Base-by-base conservation (phyloP, 2,888 invertebrate genomes). In the Coelinius sp. region DNA sequence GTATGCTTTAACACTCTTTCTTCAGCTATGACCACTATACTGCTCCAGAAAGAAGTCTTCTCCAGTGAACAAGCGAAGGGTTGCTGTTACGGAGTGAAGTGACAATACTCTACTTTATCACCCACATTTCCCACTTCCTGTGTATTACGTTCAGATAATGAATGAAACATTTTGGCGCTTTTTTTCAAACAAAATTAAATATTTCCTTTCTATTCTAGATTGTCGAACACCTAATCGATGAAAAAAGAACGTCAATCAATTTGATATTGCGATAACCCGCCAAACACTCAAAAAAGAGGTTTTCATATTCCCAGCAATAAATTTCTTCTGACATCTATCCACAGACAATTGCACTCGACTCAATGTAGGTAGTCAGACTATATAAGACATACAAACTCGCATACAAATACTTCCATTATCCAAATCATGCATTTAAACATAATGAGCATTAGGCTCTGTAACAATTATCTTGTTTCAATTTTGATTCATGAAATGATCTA, bases 401-500 rank as follows among this genome's bases (percentile, higher is more conserved):
- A 14, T 44, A 1, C 44, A n/a, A 44, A 44, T 44, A 1, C 12
- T 35, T 35, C 10, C 8, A 6, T 44, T 2, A n/a, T 44, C 14
- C 14, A 44, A 2, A 4, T 5, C n/a, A 6, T 1, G 5, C 44
- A 44, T 44, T 44, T 6, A 3, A 49, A 49, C 7, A 20, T 27
- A 6, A 10, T 10, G 20, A 59, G 7, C 0, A 0, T 17, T 2
- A 27, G 2, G 12, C 7, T 31, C 20, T 25, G 3, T n/a, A 27
- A 6, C 5, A 14, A 56, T 56, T 27, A 53, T 25, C 25, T 52
- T 27, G 25, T 14, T 25, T 24, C 27, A 27, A n/a, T 24, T 53
- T 31, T 44, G 59, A 75, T 74, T 69, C 75, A 80, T 78, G 66
- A 73, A 77, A 73, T 68, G 74, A 79, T 78, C 78, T 75, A 77